Evolutionary conservation across 2,113 vertebrate species (phyloP), one percentile per base, ranked within the genome.

Genomic region (Canis aureus): DNA sequence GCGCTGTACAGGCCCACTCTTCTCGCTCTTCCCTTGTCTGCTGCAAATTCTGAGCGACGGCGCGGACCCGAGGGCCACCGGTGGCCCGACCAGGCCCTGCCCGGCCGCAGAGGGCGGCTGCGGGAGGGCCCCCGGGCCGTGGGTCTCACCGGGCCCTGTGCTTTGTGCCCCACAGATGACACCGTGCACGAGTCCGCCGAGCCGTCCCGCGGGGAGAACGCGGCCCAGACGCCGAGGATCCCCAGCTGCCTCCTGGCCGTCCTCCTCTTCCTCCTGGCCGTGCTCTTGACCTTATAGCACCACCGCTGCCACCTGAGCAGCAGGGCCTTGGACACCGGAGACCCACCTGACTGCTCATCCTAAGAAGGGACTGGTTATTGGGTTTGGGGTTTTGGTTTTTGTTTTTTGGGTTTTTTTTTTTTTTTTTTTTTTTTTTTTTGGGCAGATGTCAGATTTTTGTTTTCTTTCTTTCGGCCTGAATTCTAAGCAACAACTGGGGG

Each of bases 121-220:
- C 7, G 43, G 43, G 43, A 43, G 43, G 43, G 43, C 43, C 43
- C 43, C 6, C 43, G 43, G 43, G 43, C 43, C 7, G 43, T 43
- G 43, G 43, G 43, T 43, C 43, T 43, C 43, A 43, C 43, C 43
- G 43, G 43, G 43, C 43, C 43, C 43, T 43, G 43, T 43, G 43
- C 43, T 43, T 43, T 43, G 43, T 43, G 43, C 43, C 43, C 43
- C 43, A 43, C 98, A 99, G 99, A 99, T 98, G 99, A 99, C 98
- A 99, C 99, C 62, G 99, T 99, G 98, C 99, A 99, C 95, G 99
- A 99, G 99, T 99, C 99, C 92, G 99, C 99, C 96, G 99, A 99
- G 98, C 99, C 99, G 97, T 99, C 99, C 98, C 99, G 99, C 97
- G 99, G 99, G 12, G 99, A 99, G 91, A 99, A 99, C 5, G 99